Evolutionary conservation across 2,888 invertebrate genomes (phyloP).

Genomic region (Brenthis ino): DNA sequence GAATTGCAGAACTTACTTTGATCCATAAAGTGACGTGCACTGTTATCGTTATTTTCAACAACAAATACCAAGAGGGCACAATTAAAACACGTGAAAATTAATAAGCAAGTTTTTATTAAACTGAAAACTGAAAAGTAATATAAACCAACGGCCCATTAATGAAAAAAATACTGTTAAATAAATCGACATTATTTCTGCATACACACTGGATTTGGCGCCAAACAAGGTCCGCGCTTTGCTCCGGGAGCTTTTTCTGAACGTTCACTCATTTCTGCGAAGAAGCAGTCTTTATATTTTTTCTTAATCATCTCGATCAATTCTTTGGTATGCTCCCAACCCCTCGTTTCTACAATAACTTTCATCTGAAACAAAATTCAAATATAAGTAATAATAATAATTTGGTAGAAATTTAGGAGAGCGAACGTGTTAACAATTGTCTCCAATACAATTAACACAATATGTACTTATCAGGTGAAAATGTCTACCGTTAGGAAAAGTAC

Average conservation of each 20-base stretch:
- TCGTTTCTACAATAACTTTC: constrained; percentile 93
- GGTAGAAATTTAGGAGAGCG: neutral
- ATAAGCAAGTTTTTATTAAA: constrained; percentile 1
- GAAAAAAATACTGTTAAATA: neutral
- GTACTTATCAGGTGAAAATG: neutral
- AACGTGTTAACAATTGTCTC: neutral
- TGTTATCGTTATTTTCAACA: no score
- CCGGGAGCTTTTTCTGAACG: constrained; percentile 49
- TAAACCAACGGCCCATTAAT: neutral
- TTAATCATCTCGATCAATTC: constrained; percentile 66
- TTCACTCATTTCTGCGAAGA: constrained; percentile 61
- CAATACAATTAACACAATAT: no score
- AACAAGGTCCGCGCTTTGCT: constrained; percentile 65
- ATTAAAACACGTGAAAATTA: neutral
- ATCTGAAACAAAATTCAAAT: constrained; percentile 79
- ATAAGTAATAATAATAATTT: neutral
- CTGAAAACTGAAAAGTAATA: neutral
- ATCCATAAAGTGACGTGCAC: no score
- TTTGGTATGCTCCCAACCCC: constrained; percentile 89
- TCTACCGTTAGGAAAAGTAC: neutral
- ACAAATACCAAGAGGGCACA: neutral
- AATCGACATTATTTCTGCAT: constrained; percentile 63
- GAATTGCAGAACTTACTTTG: no score
- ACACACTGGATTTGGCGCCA: constrained; percentile 73
- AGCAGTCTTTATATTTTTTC: constrained; percentile 85